These are phyloP conservation scores for Arothron firmamentum DNA, from an alignment of 2,113 vertebrate genomes.

Conservation along the genomic window DNA sequence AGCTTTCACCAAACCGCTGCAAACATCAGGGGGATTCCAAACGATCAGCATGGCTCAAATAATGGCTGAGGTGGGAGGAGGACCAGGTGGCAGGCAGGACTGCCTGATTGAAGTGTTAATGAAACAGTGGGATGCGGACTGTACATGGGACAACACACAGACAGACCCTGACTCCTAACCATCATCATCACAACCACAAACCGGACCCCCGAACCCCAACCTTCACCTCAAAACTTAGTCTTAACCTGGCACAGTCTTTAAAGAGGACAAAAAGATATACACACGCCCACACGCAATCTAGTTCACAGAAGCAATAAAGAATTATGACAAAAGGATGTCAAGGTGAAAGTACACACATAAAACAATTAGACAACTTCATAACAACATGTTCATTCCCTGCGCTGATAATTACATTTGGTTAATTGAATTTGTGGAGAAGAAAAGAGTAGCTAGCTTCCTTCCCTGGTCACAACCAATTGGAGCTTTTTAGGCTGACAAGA, in stretches of 20 bases:
- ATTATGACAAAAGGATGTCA: constrained; percentile 9
- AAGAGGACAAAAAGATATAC: neutral
- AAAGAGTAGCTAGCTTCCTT: constrained; percentile 1
- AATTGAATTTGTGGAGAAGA: constrained; percentile 31
- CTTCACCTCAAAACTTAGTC: too few species aligned
- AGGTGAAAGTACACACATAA: constrained; percentile 27
- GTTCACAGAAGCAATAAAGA: neutral
- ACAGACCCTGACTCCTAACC: too few species aligned
- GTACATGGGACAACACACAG: too few species aligned
- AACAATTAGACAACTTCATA: constrained; percentile 22
- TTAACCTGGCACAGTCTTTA: neutral
- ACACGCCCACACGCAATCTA: neutral
- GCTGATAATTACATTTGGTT: constrained; percentile 41
- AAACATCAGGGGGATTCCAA: constrained; percentile 61
- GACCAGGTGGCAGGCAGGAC: neutral
- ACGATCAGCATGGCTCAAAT: constrained; percentile 30
- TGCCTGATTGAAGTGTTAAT: too few species aligned
- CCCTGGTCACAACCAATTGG: constrained; percentile 12
- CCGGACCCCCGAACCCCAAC: too few species aligned
- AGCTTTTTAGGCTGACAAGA: constrained; percentile 37
- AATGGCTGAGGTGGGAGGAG: constrained; percentile 20
- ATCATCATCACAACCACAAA: too few species aligned
- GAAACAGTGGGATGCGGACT: too few species aligned
- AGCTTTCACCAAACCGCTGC: constrained; percentile 51
- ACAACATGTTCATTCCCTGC: constrained; percentile 13